Conservation (phyloP, 2,888 invertebrate genomes). For the Galerucella pusilla region DNA sequence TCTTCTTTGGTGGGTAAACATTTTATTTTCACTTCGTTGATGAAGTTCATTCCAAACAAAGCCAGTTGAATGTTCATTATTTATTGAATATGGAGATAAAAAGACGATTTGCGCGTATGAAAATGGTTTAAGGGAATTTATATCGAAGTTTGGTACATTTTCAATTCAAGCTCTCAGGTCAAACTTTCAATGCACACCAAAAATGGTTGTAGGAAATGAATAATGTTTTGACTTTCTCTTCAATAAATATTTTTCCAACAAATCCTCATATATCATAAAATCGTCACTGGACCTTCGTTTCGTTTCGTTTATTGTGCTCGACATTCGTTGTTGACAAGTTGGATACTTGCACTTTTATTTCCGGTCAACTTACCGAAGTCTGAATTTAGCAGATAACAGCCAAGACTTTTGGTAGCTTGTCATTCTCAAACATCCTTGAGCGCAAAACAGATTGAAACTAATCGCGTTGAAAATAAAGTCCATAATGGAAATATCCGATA, state of each 20-base stretch:
- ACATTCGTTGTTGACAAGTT: conserved; percentile 32
- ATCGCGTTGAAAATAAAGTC: conserved; percentile 44
- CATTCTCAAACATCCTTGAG: conserved; percentile 40
- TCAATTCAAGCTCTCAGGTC: too few relatives aligned
- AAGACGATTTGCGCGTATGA: neutral
- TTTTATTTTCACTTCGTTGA: neutral
- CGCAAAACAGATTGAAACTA: conserved; percentile 43
- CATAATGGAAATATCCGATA: conserved; percentile 42
- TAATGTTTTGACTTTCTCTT: too few relatives aligned
- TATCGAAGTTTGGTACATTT: too few relatives aligned
- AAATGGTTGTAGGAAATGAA: too few relatives aligned
- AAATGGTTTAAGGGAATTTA: neutral
- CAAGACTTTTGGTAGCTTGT: conserved; percentile 31
- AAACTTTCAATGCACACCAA: too few relatives aligned
- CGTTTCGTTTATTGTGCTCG: conserved; percentile 11
- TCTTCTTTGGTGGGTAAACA: conserved; percentile 10
- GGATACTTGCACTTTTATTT: conserved; percentile 37
- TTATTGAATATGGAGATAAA: neutral
- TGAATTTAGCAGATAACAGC: conserved; percentile 45
- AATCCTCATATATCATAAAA: too few relatives aligned
- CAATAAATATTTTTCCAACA: too few relatives aligned
- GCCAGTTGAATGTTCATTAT: neutral
- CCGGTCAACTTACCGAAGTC: conserved; percentile 35
- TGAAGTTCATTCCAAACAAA: neutral
- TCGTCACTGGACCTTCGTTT: neutral